Evolutionary conservation across 2,888 invertebrate genomes (phyloP).

Genomic region (Tribolium freemani): DNA sequence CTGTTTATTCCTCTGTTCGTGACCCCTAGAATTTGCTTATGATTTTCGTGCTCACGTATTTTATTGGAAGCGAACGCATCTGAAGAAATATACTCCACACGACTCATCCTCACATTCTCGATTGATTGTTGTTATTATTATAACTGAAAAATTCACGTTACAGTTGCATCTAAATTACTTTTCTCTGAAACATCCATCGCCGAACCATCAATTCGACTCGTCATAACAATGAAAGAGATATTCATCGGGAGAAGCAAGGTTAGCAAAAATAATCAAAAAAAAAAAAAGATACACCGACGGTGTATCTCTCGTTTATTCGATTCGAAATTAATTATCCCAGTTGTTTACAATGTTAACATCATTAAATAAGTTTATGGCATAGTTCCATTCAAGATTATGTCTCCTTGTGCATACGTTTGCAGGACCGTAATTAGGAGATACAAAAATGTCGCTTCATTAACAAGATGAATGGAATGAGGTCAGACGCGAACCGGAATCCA

Average conservation of each 20-base stretch:
- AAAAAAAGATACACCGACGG: background rate
- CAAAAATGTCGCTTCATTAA: slow-evolving; percentile 1
- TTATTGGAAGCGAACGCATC: slow-evolving; percentile 10
- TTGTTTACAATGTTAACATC: slow-evolving; percentile 37
- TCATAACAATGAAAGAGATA: slow-evolving; percentile 14
- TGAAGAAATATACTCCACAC: background rate
- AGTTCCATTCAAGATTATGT: slow-evolving; percentile 33
- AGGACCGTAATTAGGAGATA: slow-evolving; percentile 27
- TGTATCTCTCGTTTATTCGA: slow-evolving; percentile 22
- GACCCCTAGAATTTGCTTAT: slow-evolving; percentile 19
- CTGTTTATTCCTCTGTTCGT: background rate
- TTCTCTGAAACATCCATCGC: slow-evolving; percentile 24
- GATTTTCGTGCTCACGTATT: slow-evolving; percentile 28
- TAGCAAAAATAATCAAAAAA: background rate
- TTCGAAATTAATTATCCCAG: slow-evolving; percentile 33
- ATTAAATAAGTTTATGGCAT: slow-evolving; percentile 34
- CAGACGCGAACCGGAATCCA: background rate
- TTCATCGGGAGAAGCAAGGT: background rate
- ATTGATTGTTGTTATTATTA: slow-evolving; percentile 29
- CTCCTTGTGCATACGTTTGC: slow-evolving; percentile 22
- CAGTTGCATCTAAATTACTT: slow-evolving; percentile 37
- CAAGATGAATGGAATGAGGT: background rate
- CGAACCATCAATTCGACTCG: slow-evolving; percentile 7
- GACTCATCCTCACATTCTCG: slow-evolving; percentile 28
- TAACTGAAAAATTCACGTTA: slow-evolving; percentile 25